A percentile compares a stretch with the other conserved stretches of the same genome.
These are phyloP conservation scores for Ciconia maguari DNA, from an alignment of 2,113 vertebrate species.

Conservation along the genomic window DNA sequence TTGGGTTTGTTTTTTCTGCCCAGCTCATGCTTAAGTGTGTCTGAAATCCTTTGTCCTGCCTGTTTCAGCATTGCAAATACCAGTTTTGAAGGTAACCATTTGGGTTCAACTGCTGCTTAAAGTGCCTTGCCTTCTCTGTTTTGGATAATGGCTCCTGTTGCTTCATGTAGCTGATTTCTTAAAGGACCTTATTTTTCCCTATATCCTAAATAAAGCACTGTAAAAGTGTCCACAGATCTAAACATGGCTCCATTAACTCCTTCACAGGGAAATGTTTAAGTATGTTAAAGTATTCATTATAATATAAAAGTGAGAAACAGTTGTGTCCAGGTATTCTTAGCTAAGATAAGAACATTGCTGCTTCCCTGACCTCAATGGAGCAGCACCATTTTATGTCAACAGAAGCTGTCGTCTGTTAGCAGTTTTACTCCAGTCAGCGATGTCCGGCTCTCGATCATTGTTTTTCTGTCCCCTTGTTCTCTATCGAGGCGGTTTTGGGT, in stretches of 20 bases:
- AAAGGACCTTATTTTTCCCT: not conserved
- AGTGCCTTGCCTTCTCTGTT: not conserved
- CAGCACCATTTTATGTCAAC: not conserved
- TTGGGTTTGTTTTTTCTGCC: not conserved
- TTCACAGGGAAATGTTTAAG: not conserved
- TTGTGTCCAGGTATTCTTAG: not conserved
- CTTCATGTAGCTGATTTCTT: not conserved
- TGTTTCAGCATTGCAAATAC: not conserved
- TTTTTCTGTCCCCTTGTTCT: not conserved
- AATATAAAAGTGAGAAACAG: not conserved
- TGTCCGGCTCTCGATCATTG: rapidly evolving
- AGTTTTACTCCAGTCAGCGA: not conserved
- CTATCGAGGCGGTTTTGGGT: not conserved
- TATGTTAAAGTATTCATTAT: not conserved
- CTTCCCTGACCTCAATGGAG: not conserved
- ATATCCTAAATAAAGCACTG: not conserved
- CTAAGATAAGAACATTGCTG: not conserved
- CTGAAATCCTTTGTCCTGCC: not conserved
- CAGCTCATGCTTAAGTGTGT: not conserved
- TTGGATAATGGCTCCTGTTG: not conserved
- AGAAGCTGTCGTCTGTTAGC: not conserved
- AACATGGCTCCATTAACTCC: not conserved
- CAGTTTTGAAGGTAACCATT: not conserved
- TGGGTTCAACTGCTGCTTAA: not conserved
- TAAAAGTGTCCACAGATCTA: not conserved